phyloP scores from a whole-genome alignment of 2,113 vertebrate genomes.

The Lophochroa leadbeateri region DNA sequence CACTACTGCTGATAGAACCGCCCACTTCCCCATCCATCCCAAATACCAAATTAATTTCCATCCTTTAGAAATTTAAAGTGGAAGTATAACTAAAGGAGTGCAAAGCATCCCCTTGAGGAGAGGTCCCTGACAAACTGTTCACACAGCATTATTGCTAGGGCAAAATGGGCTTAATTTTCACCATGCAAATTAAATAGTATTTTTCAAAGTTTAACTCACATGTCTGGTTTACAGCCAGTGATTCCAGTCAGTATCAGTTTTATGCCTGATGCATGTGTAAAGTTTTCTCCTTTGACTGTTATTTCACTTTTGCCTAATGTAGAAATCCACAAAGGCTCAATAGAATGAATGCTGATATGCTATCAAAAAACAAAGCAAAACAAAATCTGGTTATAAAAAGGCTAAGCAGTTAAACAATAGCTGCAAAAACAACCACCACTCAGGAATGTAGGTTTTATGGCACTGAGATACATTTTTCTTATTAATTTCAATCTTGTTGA shows the following conservation, averaged over 20 bases:
- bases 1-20: neutral
- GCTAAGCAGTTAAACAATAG: neutral
- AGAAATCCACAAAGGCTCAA: constrained; percentile 81
- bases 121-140: neutral
- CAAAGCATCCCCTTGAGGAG: neutral
- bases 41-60: neutral
- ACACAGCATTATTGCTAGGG: neutral
- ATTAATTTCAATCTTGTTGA: neutral
- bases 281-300: constrained; percentile 82
- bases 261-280: constrained; percentile 73
- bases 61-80: neutral
- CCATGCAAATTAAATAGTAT: neutral
- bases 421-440: neutral
- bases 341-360: constrained; percentile 77
- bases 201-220: constrained; percentile 71
- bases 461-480: neutral
- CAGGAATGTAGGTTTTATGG: neutral
- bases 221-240: constrained; percentile 77
- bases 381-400: constrained; percentile 18
- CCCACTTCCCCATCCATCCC: neutral
- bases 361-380: constrained; percentile 63
- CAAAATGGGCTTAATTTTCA: neutral
- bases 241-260: constrained; percentile 79
- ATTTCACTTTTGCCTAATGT: constrained; percentile 84
- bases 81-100: neutral